Percentiles rank a stretch among this genome's conserved stretches.
Evolutionary conservation across 2,888 invertebrate genomes (phyloP).

Genomic region (Xanthostigma xanthostigma): DNA sequence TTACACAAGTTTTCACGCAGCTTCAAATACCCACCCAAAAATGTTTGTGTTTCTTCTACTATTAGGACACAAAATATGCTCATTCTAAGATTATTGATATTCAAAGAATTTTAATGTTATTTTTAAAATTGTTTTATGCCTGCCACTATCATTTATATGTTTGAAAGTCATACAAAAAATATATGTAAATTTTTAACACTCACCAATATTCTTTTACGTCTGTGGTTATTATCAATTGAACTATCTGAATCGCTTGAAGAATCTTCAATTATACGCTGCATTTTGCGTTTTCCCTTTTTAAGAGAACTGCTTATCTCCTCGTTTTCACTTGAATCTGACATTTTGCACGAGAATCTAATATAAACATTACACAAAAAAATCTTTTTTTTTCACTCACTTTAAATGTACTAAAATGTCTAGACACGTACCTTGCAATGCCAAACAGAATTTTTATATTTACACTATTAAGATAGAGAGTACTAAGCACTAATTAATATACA

Average conservation of each 20-base stretch:
- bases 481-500: no score
- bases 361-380: constrained; percentile 5
- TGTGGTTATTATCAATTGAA: constrained; percentile 11
- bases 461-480: no score
- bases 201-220: constrained; percentile 10
- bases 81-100: no score
- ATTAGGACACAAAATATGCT: no score
- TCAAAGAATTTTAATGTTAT: no score
- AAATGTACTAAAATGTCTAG: background rate
- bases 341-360: constrained; percentile 10
- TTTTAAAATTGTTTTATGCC: no score
- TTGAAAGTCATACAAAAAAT: no score
- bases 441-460: background rate
- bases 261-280: constrained; percentile 16
- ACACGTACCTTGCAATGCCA: background rate
- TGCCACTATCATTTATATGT: no score
- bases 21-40: no score
- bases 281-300: constrained; percentile 18
- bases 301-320: background rate
- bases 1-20: no score
- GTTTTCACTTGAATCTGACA: constrained; percentile 23
- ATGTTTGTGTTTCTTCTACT: no score
- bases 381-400: background rate
- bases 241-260: constrained; percentile 13
- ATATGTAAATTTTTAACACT: background rate